phyloP scores from a whole-genome alignment of 2,797 vertebrate genomes.

The Tragopan temminckii region DNA sequence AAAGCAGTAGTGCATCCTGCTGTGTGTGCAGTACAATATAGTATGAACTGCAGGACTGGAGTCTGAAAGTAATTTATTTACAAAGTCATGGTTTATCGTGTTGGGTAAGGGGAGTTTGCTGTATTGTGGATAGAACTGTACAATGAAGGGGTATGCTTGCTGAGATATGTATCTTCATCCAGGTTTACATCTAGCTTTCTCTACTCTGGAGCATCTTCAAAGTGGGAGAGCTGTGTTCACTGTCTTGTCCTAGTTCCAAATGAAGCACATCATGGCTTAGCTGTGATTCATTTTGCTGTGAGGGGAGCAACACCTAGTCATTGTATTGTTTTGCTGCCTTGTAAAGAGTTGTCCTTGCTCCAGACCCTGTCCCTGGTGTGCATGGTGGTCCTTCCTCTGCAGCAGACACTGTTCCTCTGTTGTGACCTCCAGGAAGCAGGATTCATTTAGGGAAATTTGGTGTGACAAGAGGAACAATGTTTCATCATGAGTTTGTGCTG shows the following conservation, averaged over 20 bases:
- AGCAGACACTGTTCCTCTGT: rapidly evolving
- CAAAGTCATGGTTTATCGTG: too few species aligned
- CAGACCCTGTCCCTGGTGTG: not conserved
- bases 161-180: not conserved
- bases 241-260: rapidly evolving
- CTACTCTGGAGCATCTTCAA: not conserved
- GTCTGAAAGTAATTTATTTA: not conserved
- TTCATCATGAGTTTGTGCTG: not conserved
- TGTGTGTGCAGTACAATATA: not conserved
- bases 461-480: not conserved
- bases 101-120: not conserved
- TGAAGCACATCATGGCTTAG: rapidly evolving
- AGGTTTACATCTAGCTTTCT: not conserved
- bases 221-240: not conserved
- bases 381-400: not conserved
- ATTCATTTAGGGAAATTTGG: not conserved
- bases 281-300: not conserved
- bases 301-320: not conserved
- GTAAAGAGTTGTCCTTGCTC: not conserved
- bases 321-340: not conserved
- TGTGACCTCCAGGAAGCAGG: not conserved
- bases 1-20: too few species aligned
- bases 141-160: not conserved
- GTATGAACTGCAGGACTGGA: not conserved
- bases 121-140: not conserved